Evolutionary conservation across 2,797 vertebrate species (phyloP), one percentile per base, ranked within the genome.

Genomic region (Lagocephalus sceleratus): DNA sequence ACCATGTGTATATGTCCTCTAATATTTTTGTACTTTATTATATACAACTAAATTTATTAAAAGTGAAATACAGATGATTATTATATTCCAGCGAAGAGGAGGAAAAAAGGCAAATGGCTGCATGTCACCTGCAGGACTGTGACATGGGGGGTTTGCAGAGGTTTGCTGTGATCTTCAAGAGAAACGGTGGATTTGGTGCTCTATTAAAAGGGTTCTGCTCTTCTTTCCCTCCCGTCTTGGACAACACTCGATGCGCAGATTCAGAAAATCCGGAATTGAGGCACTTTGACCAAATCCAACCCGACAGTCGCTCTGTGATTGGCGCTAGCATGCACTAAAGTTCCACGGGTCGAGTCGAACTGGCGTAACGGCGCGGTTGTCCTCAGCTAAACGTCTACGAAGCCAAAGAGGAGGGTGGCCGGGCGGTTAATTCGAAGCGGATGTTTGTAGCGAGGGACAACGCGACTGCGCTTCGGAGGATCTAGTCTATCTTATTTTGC

Each of bases 1-100:
- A n/a, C n/a, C 91, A 86, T 89, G 87, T 90, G 88, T 91, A 92
- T 92, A 94, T 92, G 92, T 92, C 92, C 93, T 95, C 93, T 94
- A 91, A 94, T 95, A 95, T 95, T 95, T 94, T 93, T 94, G 91
- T 96, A 94, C 90, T 94, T 93, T 94, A 92, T 94, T 91, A 92
- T 92, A 93, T 93, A 92, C 92, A 91, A 91, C 91, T 93, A 92
- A 94, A 93, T 95, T 95, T 94, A 95, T 94, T 93, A 92, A 93
- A 91, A 93, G 89, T 87, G 86, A 83, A 91, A 89, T 90, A 91
- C 92, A 94, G 88, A 92, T 88, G 77, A 92, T 84, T 91, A 92
- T 91, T 90, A 90, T 91, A 91, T 89, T 85, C 85, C 86, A 84
- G 79, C 84, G 81, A 78, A 84, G 84, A 81, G 76, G 53, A 54